phyloP scores from a whole-genome alignment of 2,113 vertebrate species.

The Melanotaenia duboulayi region DNA sequence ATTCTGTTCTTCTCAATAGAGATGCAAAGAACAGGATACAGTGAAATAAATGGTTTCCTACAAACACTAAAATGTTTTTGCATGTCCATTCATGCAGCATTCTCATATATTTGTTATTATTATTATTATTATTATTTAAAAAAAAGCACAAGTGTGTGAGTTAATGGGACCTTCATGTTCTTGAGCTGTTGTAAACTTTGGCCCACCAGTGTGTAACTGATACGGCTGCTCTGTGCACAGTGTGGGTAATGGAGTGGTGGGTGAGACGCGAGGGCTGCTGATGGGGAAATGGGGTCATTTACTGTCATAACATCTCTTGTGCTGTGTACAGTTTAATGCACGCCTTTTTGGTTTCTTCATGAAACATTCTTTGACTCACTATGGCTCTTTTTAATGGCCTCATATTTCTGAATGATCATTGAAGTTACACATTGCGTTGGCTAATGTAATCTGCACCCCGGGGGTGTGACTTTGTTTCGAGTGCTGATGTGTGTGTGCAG shows the following conservation, averaged over 20 bases:
- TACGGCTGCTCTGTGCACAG: constrained; percentile 56
- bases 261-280: constrained; percentile 50
- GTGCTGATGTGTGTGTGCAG: constrained; percentile 17
- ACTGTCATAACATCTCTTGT: constrained; percentile 34
- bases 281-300: constrained; percentile 62
- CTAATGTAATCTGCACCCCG: constrained; percentile 50
- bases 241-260: constrained; percentile 71
- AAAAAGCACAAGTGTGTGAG: not conserved
- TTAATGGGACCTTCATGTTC: not conserved
- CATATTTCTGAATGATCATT: constrained; percentile 44
- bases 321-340: constrained; percentile 30
- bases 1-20: not conserved
- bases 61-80: not conserved
- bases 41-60: not conserved
- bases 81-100: not conserved
- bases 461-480: constrained; percentile 1
- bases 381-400: constrained; percentile 52
- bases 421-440: constrained; percentile 41
- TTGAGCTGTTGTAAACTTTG: constrained; percentile 27
- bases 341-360: constrained; percentile 52
- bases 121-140: too few species aligned
- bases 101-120: not conserved
- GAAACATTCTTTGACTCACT: constrained; percentile 41
- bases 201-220: constrained; percentile 58
- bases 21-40: too few species aligned